Evolutionary conservation across 2,797 vertebrate species (phyloP), one percentile per base, ranked within the genome.

Genomic region (Phataginus tetradactyla): DNA sequence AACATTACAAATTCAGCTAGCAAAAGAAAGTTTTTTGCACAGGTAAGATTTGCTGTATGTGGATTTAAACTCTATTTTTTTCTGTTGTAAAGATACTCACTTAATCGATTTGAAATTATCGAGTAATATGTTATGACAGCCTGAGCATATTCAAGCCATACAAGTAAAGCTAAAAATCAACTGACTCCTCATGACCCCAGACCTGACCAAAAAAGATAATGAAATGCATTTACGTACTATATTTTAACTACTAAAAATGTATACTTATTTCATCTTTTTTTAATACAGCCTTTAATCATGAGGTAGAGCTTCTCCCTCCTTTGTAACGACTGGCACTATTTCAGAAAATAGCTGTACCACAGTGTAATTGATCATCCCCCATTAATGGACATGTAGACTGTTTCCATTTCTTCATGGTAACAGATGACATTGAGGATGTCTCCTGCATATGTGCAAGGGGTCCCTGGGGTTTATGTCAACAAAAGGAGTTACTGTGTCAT

Each of bases 11-110:
- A 99, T 99, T 84, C 99, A 99, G 98, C 86, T 98, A 63, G 99
- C 99, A 83, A 99, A 99, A 97, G 99, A 99, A 98, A 99, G 99
- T 96, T 99, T 99, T 98, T 98, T 99, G 90, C 99, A 99, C 91
- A 99, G 99, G 99, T 99, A 98, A 97, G 91, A 91, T 86, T 95
- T 97, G 23, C 7, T 84, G 15, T 29, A 4, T 1, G 3, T 92
- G 71, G n/a, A 83, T 92, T 95, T 95, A 95, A 90, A 80, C 9
- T 5, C 25, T 74, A 10, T 95, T 66, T 90, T 12, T 79, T 72
- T 55, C 42, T 78, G 66, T 77, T 78, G 27, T 72, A 81, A 81
- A 27, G 89, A 66, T 53, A 63, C 80, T 91, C 20, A 84, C 17
- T 86, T 95, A 66, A 29, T 79, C 95, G 74, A 71, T 84, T 79